These are phyloP conservation scores for Bombus confusus DNA, from an alignment of 1,140 invertebrate genomes.

Conservation along the genomic window DNA sequence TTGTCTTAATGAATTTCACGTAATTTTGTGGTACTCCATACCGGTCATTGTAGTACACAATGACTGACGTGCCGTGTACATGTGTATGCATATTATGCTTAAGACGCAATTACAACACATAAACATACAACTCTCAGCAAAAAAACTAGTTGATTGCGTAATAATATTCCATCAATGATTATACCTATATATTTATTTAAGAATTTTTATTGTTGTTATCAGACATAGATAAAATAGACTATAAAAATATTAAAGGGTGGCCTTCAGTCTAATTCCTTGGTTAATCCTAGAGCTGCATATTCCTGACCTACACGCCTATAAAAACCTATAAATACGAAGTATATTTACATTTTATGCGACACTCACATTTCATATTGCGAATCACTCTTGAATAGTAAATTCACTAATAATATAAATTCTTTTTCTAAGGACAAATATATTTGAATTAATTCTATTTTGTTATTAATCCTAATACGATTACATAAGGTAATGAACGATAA, in stretches of 20 bases:
- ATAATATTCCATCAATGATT: conserved; percentile 79
- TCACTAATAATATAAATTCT: conserved; percentile 68
- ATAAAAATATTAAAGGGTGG: conserved; percentile 80
- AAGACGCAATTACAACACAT: conserved; percentile 68
- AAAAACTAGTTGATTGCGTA: conserved; percentile 77
- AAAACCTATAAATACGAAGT: conserved; percentile 63
- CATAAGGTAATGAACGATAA: conserved; percentile 41
- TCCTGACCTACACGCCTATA: conserved; percentile 67
- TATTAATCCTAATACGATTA: conserved; percentile 61
- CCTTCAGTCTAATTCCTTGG: conserved; percentile 80
- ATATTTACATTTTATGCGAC: conserved; percentile 59
- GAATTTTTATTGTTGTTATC: conserved; percentile 81
- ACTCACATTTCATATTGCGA: conserved; percentile 61
- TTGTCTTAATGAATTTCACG: conserved; percentile 73
- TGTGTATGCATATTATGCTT: conserved; percentile 78
- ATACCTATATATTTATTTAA: conserved; percentile 81
- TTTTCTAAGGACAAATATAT: conserved; percentile 68
- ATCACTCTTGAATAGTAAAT: conserved; percentile 68
- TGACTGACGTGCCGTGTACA: conserved; percentile 74
- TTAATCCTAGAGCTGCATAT: conserved; percentile 74
- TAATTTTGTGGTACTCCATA: conserved; percentile 71
- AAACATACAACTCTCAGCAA: conserved; percentile 56
- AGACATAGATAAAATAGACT: conserved; percentile 80
- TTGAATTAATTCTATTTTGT: conserved; percentile 76
- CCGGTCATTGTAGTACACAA: conserved; percentile 57